These are phyloP conservation scores for Cephalopachus bancanus DNA, from an alignment of 2,797 vertebrate genomes.

Conservation along the genomic window DNA sequence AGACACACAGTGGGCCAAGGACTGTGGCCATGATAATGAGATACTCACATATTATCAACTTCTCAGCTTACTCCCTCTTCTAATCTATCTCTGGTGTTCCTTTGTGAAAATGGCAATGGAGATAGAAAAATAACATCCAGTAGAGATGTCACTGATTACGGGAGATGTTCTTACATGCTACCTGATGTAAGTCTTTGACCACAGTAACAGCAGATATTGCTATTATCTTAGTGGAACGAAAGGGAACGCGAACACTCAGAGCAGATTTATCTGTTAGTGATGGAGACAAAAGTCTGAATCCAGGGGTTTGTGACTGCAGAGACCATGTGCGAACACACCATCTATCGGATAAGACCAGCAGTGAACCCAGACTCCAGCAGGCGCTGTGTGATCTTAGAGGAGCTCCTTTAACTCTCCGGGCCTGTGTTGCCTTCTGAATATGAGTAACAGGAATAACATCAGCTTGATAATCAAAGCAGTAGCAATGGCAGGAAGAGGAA, in stretches of 20 bases:
- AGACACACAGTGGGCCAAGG: not conserved
- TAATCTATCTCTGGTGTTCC: not conserved
- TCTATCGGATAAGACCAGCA: not conserved
- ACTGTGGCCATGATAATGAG: not conserved
- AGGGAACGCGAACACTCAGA: not conserved
- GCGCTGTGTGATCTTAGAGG: not conserved
- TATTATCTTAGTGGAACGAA: not conserved
- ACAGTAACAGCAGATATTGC: not conserved
- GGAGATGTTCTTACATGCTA: not conserved
- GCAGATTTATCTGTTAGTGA: not conserved
- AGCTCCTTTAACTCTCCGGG: not conserved
- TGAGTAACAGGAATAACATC: no score
- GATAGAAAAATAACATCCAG: not conserved
- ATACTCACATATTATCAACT: not conserved
- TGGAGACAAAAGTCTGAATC: not conserved
- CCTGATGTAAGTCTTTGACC: not conserved
- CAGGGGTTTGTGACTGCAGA: not conserved
- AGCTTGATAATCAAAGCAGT: not conserved
- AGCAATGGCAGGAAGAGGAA: not conserved
- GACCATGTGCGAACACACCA: not conserved
- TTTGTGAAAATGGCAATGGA: not conserved
- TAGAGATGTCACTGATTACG: not conserved
- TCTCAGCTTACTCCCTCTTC: not conserved
- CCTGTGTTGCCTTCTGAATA: not conserved
- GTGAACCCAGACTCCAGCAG: not conserved